Evolutionary conservation across 2,888 invertebrate genomes (phyloP), one percentile per base, ranked within the genome.

Genomic region (Druceiella hillmani): DNA sequence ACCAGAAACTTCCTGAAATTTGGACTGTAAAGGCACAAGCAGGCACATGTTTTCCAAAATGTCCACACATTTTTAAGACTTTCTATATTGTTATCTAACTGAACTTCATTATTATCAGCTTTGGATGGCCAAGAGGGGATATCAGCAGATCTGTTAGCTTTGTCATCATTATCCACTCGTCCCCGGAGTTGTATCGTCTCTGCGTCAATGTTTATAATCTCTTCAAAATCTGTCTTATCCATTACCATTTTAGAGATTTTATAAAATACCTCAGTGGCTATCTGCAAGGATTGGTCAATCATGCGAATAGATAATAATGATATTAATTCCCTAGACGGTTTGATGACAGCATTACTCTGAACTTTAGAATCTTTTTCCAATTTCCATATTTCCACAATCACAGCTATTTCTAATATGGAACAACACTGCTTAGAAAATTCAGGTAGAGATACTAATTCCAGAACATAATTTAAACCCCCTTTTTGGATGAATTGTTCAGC

Each of bases 381-480:
- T 40, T 69, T 74, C 52, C 70, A 74, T 30, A 79, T 74, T 49
- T 79, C 78, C 34, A 79, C 75, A 3, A 73, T 66, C 2, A 78
- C 75, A 0, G 74, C 67, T 36, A 79, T 74, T 54, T 81, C 79
- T 11, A 80, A 57, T 26, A 81, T 69, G 2, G 72, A 64, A 49
- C 79, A 80, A 50, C 78, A 76, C 40, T 70, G 71, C 43, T 73
- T 72, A 1, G 76, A 72, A 45, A 80, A 79, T 32, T 70, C 64
- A 0, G 71, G 58, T 30, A 76, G 55, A 0, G 68, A 59, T 2
- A 79, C 63, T 36, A 81, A 48, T 41, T 74, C 69, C 3, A 78
- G 50, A 0, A 76, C 74, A 45, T 77, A 74, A 24, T 71, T 64
- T 20, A 79, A 56, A 0, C 78, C 79, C 1, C 74, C 68, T 27